Percentiles rank a stretch among this genome's conserved stretches.
Evolutionary conservation across 2,113 vertebrate genomes (phyloP).

Genomic region (Sarotherodon lohbergeri): DNA sequence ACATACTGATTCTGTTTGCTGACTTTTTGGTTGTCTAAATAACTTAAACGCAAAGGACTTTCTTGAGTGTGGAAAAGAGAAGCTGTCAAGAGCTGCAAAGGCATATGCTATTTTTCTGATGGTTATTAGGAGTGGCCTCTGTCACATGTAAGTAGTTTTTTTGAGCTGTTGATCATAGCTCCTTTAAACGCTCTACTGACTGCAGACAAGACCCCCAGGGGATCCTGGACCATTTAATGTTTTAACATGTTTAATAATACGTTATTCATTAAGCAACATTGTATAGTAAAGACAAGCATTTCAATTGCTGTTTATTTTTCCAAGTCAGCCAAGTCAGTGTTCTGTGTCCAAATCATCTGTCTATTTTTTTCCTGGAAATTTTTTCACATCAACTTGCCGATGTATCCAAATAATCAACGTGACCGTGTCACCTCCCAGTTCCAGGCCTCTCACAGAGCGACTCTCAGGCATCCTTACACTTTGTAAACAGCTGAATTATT

Average conservation of each 20-base stretch:
- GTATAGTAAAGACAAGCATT: not conserved
- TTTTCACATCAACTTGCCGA: not conserved
- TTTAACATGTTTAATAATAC: not conserved
- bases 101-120: not conserved
- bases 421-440: not conserved
- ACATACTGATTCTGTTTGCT: too few relatives aligned
- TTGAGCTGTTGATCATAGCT: not conserved
- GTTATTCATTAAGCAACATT: not conserved
- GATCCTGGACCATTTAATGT: not conserved
- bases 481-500: conserved; percentile 38
- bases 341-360: not conserved
- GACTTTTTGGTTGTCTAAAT: too few relatives aligned
- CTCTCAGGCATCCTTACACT: not conserved
- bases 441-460: not conserved
- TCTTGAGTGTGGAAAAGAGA: not conserved
- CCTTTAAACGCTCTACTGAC: not conserved
- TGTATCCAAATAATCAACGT: not conserved
- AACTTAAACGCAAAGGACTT: not conserved
- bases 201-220: not conserved
- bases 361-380: not conserved
- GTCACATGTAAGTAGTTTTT: not conserved
- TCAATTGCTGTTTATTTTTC: not conserved
- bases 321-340: not conserved
- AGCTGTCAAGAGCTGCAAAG: not conserved
- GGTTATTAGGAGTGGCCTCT: not conserved